Conservation (phyloP, 2,888 invertebrate species). For the Noctua comes region DNA sequence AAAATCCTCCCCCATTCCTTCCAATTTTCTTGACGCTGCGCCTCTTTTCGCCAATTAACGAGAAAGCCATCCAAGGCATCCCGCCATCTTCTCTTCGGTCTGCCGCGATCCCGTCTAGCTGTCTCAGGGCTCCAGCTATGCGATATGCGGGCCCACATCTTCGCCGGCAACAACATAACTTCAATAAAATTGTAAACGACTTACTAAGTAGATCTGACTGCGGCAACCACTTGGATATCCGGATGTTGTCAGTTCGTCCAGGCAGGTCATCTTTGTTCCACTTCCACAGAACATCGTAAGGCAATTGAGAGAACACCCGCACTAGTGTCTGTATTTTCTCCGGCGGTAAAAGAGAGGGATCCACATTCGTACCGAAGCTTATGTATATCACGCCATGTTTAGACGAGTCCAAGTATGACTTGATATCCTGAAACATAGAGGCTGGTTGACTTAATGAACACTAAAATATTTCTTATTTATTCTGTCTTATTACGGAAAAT, state of each 20-base stretch:
- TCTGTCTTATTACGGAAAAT: too few species aligned
- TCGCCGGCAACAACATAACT: too few species aligned
- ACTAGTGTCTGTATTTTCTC: constrained; percentile 73
- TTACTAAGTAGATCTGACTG: constrained; percentile 74
- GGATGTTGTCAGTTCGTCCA: constrained; percentile 73
- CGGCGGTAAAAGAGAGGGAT: constrained; percentile 70
- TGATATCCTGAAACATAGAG: constrained; percentile 72
- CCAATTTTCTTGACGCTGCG: too few species aligned
- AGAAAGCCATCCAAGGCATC: too few species aligned
- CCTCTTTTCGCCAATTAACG: too few species aligned
- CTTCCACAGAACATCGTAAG: constrained; percentile 80
- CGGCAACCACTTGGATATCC: constrained; percentile 79
- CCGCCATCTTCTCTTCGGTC: too few species aligned
- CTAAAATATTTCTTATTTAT: too few species aligned
- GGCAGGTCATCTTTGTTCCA: constrained; percentile 75
- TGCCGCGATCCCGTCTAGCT: too few species aligned
- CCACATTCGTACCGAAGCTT: constrained; percentile 79
- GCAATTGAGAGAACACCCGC: constrained; percentile 73
- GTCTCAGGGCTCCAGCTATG: too few species aligned
- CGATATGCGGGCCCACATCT: too few species aligned
- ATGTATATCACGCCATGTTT: constrained; percentile 77
- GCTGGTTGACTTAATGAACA: neutral
- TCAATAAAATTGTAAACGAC: neutral
- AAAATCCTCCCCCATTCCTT: too few species aligned
- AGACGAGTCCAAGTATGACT: constrained; percentile 75